Evolutionary conservation across 2,797 vertebrate species (phyloP), one percentile per base, ranked within the genome.

Genomic region (Lithobates pipiens): DNA sequence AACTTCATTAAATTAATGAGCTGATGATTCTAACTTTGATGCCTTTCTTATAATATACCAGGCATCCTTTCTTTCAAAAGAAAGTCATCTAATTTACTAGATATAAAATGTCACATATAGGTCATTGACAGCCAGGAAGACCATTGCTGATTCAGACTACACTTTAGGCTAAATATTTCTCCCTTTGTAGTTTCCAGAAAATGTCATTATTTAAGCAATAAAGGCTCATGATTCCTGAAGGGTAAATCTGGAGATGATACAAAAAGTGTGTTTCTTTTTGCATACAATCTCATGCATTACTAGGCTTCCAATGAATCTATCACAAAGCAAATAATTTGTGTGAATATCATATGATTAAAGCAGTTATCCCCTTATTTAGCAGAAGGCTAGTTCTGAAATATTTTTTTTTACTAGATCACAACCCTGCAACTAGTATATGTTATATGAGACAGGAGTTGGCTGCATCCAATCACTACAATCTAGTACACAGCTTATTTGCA

Each of bases 81-180:
- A 90, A 91, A 93, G 89, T 84, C 72, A 89, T 90, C 89, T 92
- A 94, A 91, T 94, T 95, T 94, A 93, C 94, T 93, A 93, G 88
- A 89, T 92, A 90, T 89, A 90, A 95, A 95, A 95, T 95, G 92
- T 93, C 94, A 95, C 90, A 89, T 92, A 93, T 95, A 95, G 93
- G 93, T 95, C 93, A 90, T 90, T 92, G 90, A 91, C 90, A 93
- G 89, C 88, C 89, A 90, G 85, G 88, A 91, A 91, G 88, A 93
- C 92, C 90, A 92, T 88, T 85, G 88, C 88, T 89, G 85, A 86
- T 88, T 91, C 0, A 0, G 72, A 91, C 90, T 93, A 89, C 77
- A 92, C 87, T 89, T 90, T 86, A 89, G 90, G 88, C 88, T 88
- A 93, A 73, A 92, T 89, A 92, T 90, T 92, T 90, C 89, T 80